Evolutionary conservation across 2,113 vertebrate species (phyloP).

Genomic region (Alexandromys fortis): DNA sequence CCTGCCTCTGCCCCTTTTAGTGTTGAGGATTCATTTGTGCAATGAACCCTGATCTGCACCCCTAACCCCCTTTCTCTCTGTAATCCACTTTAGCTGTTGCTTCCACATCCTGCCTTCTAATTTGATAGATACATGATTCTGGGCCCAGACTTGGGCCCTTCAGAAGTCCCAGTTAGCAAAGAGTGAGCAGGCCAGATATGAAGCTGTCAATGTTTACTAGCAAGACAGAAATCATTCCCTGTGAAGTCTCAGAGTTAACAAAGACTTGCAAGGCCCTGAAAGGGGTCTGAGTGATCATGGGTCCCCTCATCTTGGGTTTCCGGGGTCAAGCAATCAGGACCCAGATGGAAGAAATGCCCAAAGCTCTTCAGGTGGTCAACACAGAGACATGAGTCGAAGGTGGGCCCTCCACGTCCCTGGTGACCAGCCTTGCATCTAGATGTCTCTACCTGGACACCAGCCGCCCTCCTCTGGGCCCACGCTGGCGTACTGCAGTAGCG

Average conservation of each 20-base stretch:
- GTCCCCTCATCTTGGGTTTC: neutral
- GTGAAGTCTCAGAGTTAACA: neutral
- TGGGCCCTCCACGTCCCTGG: neutral
- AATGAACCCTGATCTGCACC: no score
- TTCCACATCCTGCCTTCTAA: neutral
- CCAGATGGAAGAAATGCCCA: neutral
- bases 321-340: neutral
- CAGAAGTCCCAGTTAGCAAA: neutral
- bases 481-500: neutral
- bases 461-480: neutral
- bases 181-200: neutral
- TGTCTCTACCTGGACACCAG: neutral
- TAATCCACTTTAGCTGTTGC: neutral
- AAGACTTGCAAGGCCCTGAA: neutral
- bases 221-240: neutral
- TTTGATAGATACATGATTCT: neutral
- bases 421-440: neutral
- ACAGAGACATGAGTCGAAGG: neutral
- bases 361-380: neutral
- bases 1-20: no score
- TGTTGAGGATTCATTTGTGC: neutral
- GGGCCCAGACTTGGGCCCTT: neutral
- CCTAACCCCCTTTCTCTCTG: neutral
- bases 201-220: neutral
- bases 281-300: neutral